Evolutionary conservation across 2,113 vertebrate species (phyloP), one percentile per base, ranked within the genome.

Genomic region (Actenoides hombroni): DNA sequence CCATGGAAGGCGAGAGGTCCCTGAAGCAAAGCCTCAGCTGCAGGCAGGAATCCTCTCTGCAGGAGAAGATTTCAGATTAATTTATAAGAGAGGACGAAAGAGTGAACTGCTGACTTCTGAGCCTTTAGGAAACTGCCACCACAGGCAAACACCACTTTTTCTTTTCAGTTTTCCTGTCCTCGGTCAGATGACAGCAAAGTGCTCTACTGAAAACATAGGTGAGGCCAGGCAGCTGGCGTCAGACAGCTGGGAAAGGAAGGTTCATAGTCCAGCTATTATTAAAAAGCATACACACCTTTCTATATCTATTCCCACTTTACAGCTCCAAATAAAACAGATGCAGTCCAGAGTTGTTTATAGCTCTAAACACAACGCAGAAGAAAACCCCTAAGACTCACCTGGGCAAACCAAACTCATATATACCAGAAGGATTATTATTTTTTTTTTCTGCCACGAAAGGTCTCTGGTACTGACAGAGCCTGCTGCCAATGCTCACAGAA

Each of bases 181-280:
- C 0, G 0, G 42, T 39, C n/a, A 24, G 51, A 71, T 48, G 51
- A 83, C 2, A 4, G 46, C 16, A 57, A 91, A 76, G 37, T 25
- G 16, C 39, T 78, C 39, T 42, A 40, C 42, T 42, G 63, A 68
- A 84, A 88, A 83, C 70, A 69, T 33, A 95, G 94, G 94, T 92
- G 64, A 96, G 77, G 61, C 56, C n/a, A 59, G 54, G 68, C 76
- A 94, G 86, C 70, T 93, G 92, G 79, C 15, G 70, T 17, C 2
- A 6, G 80, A 75, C 90, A 92, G 87, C 65, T 97, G 90, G 82
- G 83, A 57, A 86, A 83, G 5, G 37, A 86, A 48, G 90, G 90
- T 37, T 93, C 85, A 91, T 48, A 76, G 80, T 87, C 88, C 86
- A 88, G 74, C 86, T 96, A 73, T 84, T 93, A 93, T 92, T 95